These are phyloP conservation scores for Leptogaster cylindrica DNA, from an alignment of 2,888 invertebrate species.

Conservation along the genomic window DNA sequence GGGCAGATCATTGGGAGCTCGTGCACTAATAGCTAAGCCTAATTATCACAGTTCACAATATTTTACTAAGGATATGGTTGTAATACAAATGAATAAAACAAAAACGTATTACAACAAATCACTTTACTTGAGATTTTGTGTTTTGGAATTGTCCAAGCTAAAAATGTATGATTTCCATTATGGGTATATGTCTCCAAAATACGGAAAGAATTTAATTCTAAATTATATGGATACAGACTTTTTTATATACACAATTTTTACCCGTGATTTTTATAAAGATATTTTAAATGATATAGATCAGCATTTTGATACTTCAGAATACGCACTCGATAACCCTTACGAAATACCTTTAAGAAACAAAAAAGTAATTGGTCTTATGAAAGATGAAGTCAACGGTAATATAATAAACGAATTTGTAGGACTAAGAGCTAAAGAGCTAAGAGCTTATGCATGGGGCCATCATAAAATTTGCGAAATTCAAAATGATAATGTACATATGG, in stretches of 20 bases:
- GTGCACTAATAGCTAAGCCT: slow-evolving; percentile 38
- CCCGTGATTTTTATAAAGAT: slow-evolving; percentile 46
- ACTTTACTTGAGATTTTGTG: slow-evolving; percentile 39
- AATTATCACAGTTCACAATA: slow-evolving; percentile 39
- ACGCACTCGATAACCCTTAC: slow-evolving; percentile 49
- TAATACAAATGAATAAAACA: slow-evolving; percentile 25
- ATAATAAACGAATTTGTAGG: slow-evolving; percentile 45
- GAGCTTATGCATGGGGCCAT: too few relatives aligned
- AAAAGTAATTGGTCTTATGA: slow-evolving; percentile 45
- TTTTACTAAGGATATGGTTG: slow-evolving; percentile 28
- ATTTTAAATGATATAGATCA: slow-evolving; percentile 35
- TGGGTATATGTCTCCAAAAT: slow-evolving; percentile 43
- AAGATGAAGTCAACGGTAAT: slow-evolving; percentile 45
- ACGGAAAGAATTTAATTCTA: neutral
- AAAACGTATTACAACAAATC: slow-evolving; percentile 44
- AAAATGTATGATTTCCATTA: slow-evolving; percentile 47
- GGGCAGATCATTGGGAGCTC: slow-evolving; percentile 45
- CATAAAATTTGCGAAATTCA: too few relatives aligned
- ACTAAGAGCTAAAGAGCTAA: slow-evolving; percentile 40
- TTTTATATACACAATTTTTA: slow-evolving; percentile 42
- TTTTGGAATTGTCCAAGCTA: slow-evolving; percentile 43
- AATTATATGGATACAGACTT: slow-evolving; percentile 42
- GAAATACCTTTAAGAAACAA: too few relatives aligned
- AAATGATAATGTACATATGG: too few relatives aligned
- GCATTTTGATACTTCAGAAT: slow-evolving; percentile 55